A percentile compares a stretch with the other conserved stretches of the same genome.
phyloP scores from a whole-genome alignment of 30 jellyfish, hydroid and myxozoan genomes.

The Chrysaora quinquecirrha region DNA sequence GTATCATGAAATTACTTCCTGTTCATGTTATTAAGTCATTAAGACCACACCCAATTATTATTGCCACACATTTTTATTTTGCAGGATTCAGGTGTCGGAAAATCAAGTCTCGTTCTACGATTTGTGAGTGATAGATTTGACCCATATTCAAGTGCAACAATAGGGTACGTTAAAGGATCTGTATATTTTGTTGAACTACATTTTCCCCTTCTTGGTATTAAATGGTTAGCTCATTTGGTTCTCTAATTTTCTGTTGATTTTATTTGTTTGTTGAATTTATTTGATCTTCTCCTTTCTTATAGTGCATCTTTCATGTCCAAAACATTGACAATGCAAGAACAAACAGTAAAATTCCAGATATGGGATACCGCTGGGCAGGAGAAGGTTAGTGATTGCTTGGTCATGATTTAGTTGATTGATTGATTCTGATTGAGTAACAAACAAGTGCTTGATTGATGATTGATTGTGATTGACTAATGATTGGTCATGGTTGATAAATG shows the following conservation, averaged over 20 bases:
- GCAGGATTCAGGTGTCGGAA: constrained; percentile 98
- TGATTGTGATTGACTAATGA: neutral
- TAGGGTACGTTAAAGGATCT: constrained; percentile 58
- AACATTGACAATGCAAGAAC: constrained; percentile 61
- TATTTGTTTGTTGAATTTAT: neutral
- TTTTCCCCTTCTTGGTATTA: neutral
- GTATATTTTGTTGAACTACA: neutral
- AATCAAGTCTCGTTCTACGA: constrained; percentile 93
- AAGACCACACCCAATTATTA: neutral
- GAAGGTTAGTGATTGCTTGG: constrained; percentile 25
- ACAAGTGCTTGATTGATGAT: neutral
- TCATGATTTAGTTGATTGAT: no score
- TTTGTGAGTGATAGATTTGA: constrained; percentile 93
- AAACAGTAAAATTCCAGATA: constrained; percentile 77
- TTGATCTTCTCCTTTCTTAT: neutral
- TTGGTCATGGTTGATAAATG: neutral
- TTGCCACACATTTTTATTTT: neutral
- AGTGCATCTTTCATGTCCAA: constrained; percentile 96
- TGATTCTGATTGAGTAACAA: neutral
- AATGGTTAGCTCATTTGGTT: neutral
- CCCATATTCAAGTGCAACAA: constrained; percentile 73
- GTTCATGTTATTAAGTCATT: no score
- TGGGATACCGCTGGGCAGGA: constrained; percentile 99
- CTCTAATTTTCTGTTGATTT: neutral
- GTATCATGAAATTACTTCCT: neutral